These are phyloP conservation scores for Popillia japonica DNA, from an alignment of 1,140 invertebrate species.

Conservation along the genomic window DNA sequence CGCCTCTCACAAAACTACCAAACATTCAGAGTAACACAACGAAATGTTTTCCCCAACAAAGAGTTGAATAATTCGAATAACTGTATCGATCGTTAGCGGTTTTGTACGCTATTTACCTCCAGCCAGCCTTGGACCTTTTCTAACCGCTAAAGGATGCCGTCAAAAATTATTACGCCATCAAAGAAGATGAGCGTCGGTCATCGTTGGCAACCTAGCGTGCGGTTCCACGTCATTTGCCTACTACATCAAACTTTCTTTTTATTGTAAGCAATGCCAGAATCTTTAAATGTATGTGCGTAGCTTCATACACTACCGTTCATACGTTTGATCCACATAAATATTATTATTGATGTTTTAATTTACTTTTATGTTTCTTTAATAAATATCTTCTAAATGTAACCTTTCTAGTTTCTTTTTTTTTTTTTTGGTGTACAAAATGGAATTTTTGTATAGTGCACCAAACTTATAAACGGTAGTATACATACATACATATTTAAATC, in stretches of 20 bases:
- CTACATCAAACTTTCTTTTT: neutral
- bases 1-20: neutral
- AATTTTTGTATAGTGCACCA: no score
- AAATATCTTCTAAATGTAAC: no score
- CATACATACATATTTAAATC: no score
- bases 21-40: neutral
- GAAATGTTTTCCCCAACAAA: neutral
- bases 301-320: neutral
- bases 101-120: neutral
- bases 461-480: no score
- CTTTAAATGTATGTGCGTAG: neutral
- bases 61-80: neutral
- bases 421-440: no score
- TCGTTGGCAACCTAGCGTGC: neutral
- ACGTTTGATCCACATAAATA: no score
- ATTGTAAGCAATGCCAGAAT: neutral
- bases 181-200: neutral
- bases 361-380: no score
- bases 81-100: neutral
- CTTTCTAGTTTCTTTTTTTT: no score
- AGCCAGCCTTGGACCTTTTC: neutral
- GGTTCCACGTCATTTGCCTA: neutral
- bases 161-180: neutral
- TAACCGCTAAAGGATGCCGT: neutral
- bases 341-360: no score